Conservation (phyloP, 2,888 invertebrate genomes). For the Sesia bembeciformis region DNA sequence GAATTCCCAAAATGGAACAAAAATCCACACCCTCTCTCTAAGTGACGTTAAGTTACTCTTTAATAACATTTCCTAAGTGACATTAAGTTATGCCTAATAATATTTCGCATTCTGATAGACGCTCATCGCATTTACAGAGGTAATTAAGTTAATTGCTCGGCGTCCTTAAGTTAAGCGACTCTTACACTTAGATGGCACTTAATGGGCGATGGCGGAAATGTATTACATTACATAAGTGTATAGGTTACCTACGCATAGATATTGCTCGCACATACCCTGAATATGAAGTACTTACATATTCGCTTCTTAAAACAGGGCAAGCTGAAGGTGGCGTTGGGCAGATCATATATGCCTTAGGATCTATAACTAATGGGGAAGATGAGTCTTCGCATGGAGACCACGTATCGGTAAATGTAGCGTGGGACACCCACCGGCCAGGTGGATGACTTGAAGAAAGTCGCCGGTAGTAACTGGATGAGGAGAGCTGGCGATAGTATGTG, state of each 20-base stretch:
- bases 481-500: no score
- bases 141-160: conserved; percentile 48
- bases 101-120: conserved; percentile 41
- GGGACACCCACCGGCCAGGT: no score
- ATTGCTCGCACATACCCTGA: no score
- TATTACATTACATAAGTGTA: background rate
- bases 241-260: background rate
- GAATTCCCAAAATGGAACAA: background rate
- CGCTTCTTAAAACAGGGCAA: no score
- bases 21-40: background rate
- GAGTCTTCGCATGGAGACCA: no score
- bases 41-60: background rate
- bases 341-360: no score
- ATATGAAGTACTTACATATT: no score
- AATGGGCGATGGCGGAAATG: conserved; percentile 20
- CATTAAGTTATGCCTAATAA: conserved; percentile 9
- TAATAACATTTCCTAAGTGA: background rate
- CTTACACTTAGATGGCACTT: conserved; percentile 34
- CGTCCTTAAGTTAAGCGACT: conserved; percentile 34
- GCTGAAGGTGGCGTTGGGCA: no score
- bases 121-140: conserved; percentile 43
- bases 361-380: no score
- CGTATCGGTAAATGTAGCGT: no score
- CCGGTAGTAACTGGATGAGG: no score
- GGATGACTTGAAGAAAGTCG: no score